Percentiles rank a stretch among this genome's conserved stretches.
phyloP scores from a whole-genome alignment of 2,113 vertebrate genomes.

The Daphoenositta chrysoptera region DNA sequence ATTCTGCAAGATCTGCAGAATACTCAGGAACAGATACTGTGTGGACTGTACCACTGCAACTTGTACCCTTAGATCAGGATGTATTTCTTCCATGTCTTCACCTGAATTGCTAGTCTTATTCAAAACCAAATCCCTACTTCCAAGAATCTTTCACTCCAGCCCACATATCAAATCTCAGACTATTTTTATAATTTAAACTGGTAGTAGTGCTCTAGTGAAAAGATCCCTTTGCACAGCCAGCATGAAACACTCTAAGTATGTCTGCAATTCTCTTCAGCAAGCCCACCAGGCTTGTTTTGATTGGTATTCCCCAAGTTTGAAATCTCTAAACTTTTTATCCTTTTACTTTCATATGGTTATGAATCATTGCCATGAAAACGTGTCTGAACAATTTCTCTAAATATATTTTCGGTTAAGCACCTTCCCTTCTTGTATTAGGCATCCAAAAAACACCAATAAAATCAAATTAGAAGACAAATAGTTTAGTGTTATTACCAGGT shows the following conservation, averaged over 20 bases:
- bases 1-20: background rate
- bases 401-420: background rate
- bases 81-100: background rate
- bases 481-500: conserved; percentile 64
- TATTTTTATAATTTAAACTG: background rate
- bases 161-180: background rate
- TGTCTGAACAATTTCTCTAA: background rate
- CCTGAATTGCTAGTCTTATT: background rate
- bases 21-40: background rate
- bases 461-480: background rate
- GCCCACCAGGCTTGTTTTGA: too few relatives aligned
- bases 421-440: background rate
- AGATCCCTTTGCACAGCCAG: background rate
- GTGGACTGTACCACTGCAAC: background rate
- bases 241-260: background rate
- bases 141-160: background rate
- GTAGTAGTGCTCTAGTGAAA: background rate
- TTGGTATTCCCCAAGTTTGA: background rate
- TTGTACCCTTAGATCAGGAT: background rate
- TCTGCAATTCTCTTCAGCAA: background rate
- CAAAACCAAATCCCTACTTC: background rate
- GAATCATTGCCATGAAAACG: background rate
- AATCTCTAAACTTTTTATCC: background rate
- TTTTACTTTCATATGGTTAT: background rate
- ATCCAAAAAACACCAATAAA: background rate